phyloP scores from a whole-genome alignment of 1,140 invertebrate species.

The Orius insidiosus region DNA sequence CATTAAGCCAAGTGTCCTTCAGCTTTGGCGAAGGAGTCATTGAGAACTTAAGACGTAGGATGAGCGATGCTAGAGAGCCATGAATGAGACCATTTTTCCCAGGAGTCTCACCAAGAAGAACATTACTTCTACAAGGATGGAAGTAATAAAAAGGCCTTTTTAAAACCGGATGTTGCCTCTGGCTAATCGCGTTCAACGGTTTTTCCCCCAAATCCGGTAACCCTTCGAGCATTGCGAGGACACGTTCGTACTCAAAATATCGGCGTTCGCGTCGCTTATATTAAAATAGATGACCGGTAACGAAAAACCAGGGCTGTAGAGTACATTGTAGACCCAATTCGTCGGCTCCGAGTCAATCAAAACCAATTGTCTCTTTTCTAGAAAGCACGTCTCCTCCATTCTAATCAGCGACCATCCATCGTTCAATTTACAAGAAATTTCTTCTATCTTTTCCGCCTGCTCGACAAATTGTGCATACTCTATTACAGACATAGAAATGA shows the following conservation, averaged over 20 bases:
- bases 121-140: conserved; percentile 18
- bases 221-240: conserved; percentile 4
- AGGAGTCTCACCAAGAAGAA: conserved; percentile 3
- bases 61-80: conserved; percentile 15
- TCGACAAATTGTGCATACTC: conserved; percentile 6
- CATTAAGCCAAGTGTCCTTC: no score
- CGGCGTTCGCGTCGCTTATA: conserved; percentile 5
- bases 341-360: no score
- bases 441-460: conserved; percentile 7
- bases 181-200: conserved; percentile 9
- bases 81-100: conserved; percentile 11
- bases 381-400: neutral
- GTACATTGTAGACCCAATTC: conserved; percentile 18
- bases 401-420: conserved; percentile 15
- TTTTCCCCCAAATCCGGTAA: conserved; percentile 1
- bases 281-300: conserved; percentile 20
- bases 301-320: conserved; percentile 19
- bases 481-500: no score
- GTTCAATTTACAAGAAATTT: conserved; percentile 13
- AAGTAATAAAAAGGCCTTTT: conserved; percentile 17
- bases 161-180: conserved; percentile 17
- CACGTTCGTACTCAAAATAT: conserved; percentile 7
- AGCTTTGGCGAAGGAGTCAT: no score
- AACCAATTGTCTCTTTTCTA: neutral
- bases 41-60: neutral